Conservation (phyloP, 2,113 vertebrate species). For the Odocoileus hemionus region DNA sequence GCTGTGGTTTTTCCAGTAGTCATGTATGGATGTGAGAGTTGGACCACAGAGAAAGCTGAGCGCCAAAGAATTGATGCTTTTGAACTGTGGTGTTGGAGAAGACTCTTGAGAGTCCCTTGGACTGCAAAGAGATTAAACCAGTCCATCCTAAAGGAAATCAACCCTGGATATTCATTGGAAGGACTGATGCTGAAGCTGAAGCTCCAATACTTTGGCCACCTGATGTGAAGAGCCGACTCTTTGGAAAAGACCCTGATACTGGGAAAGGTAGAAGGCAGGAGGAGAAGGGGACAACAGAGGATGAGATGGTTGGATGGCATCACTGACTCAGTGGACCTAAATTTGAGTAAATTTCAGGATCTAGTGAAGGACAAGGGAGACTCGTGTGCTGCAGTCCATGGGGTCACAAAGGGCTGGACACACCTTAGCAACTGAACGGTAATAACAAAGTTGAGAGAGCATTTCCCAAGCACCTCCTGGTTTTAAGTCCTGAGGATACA, state of each 20-base stretch:
- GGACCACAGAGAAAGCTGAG: neutral
- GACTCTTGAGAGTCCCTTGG: neutral
- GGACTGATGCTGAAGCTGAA: neutral
- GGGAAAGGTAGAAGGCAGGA: neutral
- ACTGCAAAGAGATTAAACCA: neutral
- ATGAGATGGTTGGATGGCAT: neutral
- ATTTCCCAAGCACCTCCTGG: neutral
- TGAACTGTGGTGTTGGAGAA: neutral
- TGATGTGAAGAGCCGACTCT: neutral
- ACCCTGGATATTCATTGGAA: neutral
- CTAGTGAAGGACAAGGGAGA: neutral
- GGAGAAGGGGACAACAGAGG: neutral
- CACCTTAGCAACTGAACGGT: neutral
- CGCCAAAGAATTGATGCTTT: neutral
- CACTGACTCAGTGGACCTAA: neutral
- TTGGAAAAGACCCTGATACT: neutral
- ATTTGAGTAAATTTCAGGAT: neutral
- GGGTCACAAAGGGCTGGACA: neutral
- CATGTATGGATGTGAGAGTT: neutral
- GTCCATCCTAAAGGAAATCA: neutral
- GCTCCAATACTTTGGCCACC: neutral
- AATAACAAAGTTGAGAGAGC: neutral
- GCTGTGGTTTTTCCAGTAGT: neutral
- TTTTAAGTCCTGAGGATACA: neutral
- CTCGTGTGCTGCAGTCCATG: neutral